A percentile compares a stretch with the other conserved stretches of the same genome.
These are phyloP conservation scores for Dione juno DNA, from an alignment of 2,888 invertebrate genomes.

Conservation along the genomic window DNA sequence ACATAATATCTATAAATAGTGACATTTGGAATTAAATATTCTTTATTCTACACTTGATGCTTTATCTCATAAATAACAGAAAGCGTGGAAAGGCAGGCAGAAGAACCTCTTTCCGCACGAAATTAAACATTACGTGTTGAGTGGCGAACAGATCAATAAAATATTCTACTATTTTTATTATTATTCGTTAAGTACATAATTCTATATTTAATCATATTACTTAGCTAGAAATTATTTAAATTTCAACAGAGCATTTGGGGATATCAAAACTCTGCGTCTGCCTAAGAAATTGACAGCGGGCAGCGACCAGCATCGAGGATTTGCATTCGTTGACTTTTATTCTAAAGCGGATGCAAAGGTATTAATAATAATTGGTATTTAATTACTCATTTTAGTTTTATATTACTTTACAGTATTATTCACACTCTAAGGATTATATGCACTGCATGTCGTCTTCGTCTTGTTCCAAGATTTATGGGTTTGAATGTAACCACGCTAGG, in stretches of 20 bases:
- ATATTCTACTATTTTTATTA: too few species aligned
- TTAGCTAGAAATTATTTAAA: too few species aligned
- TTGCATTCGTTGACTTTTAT: constrained; percentile 97
- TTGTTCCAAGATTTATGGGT: not conserved
- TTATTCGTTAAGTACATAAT: too few species aligned
- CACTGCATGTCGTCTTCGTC: not conserved
- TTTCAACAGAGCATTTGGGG: constrained; percentile 93
- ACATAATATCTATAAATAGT: not conserved
- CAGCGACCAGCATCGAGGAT: constrained; percentile 94
- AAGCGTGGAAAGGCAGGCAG: too few species aligned
- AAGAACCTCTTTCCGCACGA: too few species aligned
- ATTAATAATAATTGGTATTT: not conserved
- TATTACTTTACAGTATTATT: not conserved
- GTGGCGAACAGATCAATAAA: too few species aligned
- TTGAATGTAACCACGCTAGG: too few species aligned
- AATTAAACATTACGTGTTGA: too few species aligned
- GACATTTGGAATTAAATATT: not conserved
- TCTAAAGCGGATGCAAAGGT: constrained; percentile 96
- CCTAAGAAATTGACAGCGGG: constrained; percentile 93
- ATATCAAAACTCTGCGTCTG: constrained; percentile 93
- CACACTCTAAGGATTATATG: not conserved
- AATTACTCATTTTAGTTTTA: not conserved
- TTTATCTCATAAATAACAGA: too few species aligned
- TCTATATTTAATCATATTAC: too few species aligned
- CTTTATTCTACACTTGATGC: not conserved